A percentile compares a stretch with the other conserved stretches of the same genome.
phyloP scores from a whole-genome alignment of 2,888 invertebrate species.

The Stenichneumon culpator region DNA sequence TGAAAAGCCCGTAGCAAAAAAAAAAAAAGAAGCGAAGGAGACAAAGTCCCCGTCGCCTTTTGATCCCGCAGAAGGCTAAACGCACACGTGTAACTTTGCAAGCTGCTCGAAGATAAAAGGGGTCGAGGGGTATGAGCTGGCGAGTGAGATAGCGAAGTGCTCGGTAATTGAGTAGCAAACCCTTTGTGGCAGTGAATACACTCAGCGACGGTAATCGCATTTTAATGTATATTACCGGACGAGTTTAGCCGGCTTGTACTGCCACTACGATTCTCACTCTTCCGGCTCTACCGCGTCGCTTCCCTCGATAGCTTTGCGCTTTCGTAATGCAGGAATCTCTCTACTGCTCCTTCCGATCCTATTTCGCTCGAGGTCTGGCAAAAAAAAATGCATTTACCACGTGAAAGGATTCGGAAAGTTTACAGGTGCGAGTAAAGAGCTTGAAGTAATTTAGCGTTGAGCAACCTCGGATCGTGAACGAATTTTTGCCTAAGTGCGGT shows the following conservation, averaged over 20 bases:
- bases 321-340: constrained; percentile 7
- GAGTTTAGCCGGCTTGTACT: constrained; percentile 31
- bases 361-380: constrained; percentile 32
- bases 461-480: not conserved
- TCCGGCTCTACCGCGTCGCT: not conserved
- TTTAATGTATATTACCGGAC: constrained; percentile 63
- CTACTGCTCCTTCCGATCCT: constrained; percentile 6
- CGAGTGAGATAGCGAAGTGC: constrained; percentile 50
- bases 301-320: constrained; percentile 5
- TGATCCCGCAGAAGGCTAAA: constrained; percentile 40
- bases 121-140: constrained; percentile 12
- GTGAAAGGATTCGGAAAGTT: not conserved
- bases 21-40: not conserved
- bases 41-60: constrained; percentile 22
- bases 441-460: not conserved
- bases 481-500: not conserved
- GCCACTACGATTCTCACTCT: constrained; percentile 48
- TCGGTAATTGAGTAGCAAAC: constrained; percentile 58
- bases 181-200: constrained; percentile 61
- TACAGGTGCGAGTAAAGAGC: not conserved
- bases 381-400: not conserved
- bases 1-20: constrained; percentile 51
- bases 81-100: constrained; percentile 25
- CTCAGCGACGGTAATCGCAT: constrained; percentile 55
- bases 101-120: constrained; percentile 44